A percentile compares a stretch with the other conserved stretches of the same genome.
Evolutionary conservation across 2,888 invertebrate genomes (phyloP).

Genomic region (Penaeus monodon): DNA sequence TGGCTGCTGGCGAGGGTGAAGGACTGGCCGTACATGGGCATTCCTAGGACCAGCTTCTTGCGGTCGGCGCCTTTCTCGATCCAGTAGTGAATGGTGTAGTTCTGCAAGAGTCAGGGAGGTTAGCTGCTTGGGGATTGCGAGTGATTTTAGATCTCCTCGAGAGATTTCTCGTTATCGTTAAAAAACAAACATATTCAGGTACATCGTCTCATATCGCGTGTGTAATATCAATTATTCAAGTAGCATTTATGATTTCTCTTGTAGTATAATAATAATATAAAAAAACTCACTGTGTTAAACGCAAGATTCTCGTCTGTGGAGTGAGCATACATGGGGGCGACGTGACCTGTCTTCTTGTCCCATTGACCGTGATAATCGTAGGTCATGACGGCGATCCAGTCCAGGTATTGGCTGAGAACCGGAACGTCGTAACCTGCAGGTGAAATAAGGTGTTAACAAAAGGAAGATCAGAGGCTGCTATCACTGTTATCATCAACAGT

Average conservation of each 20-base stretch:
- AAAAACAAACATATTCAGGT: no score
- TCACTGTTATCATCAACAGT: no score
- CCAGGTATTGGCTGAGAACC: slow-evolving; percentile 80
- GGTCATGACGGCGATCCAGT: slow-evolving; percentile 93
- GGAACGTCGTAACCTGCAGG: slow-evolving; percentile 81
- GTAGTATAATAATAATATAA: no score
- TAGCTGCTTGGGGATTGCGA: not conserved
- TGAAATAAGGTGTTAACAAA: not conserved
- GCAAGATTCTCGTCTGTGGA: slow-evolving; percentile 85
- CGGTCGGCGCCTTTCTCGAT: slow-evolving; percentile 77
- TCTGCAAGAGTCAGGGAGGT: slow-evolving; percentile 72
- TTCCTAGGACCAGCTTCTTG: slow-evolving; percentile 79
- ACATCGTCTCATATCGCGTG: no score
- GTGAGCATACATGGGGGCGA: slow-evolving; percentile 86
- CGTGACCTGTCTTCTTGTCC: slow-evolving; percentile 92
- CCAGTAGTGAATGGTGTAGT: slow-evolving; percentile 85
- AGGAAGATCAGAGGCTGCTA: not conserved
- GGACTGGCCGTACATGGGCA: slow-evolving; percentile 89
- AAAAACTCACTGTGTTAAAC: slow-evolving; percentile 81
- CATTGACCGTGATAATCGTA: slow-evolving; percentile 89
- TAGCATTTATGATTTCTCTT: no score
- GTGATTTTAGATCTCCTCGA: no score
- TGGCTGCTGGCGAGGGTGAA: slow-evolving; percentile 79
- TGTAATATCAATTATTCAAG: no score
- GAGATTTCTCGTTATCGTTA: no score